Base-by-base conservation (phyloP, 2,797 vertebrate species). In the Chloroceryle inda region DNA sequence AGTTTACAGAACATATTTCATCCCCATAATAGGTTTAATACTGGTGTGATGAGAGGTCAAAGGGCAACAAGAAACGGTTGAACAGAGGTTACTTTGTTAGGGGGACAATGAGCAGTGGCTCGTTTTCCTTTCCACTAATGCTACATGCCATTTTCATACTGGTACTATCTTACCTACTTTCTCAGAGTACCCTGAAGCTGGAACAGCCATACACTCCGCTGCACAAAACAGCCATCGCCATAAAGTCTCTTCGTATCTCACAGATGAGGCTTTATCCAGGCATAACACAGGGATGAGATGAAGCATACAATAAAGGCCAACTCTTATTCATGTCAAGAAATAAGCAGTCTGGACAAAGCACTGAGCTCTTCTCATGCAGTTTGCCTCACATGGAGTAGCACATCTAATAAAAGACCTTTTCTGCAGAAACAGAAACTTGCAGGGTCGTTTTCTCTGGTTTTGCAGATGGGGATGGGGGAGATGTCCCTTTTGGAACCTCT, bases 1-100 rank as follows among this genome's bases (percentile, higher is more conserved):
- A 92, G 82, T 87, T 92, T 96, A 90, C 59, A 50, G 88, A 95
- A 95, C 26, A 78, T 59, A 92, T 74, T 92, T 86, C 31, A 82
- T 93, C 79, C 53, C 68, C 2, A 2, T 82, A 89, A 92, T 44
- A 85, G 55, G 44, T 55, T 92, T 88, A 94, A 92, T 76, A 84
- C 17, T 44, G 68, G 53, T 1, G 62, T 85, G 87, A 69, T 61
- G 87, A 62, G 79, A 93, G 82, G 85, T 82, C 14, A 0, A 84
- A 94, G 64, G 35, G 75, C 72, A 95, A 91, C 37, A 38, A 92
- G 64, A 67, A 89, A 76, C 31, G 6, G 87, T 61, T 61, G 33
- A 92, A 38, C 42, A 35, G 12, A 62, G 47, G 83, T 79, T 45
- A 82, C 45, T 79, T 35, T 37, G 45, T 78, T 59, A 87, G 88